Conservation (phyloP, 1,140 invertebrate genomes). For the Leptinotarsa defecta region DNA sequence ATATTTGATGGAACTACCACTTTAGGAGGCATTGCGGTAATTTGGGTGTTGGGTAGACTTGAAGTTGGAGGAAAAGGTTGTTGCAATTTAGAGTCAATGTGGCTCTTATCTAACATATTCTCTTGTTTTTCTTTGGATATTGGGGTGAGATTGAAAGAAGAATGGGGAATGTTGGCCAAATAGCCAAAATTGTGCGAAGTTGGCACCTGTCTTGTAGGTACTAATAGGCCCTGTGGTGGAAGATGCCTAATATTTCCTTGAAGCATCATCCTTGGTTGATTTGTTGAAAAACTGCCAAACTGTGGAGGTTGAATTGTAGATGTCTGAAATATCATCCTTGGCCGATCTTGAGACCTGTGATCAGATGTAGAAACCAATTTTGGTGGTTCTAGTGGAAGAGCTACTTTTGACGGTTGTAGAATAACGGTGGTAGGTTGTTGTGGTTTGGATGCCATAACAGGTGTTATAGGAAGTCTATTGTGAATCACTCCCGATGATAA, state of each 20-base stretch:
- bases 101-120: neutral
- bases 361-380: conserved; percentile 40
- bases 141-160: conserved; percentile 23
- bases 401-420: conserved; percentile 57
- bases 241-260: conserved; percentile 38
- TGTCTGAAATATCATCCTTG: conserved; percentile 45
- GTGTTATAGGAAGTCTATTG: conserved; percentile 59
- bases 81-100: neutral
- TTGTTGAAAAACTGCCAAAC: conserved; percentile 30
- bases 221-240: conserved; percentile 35
- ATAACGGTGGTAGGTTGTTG: conserved; percentile 58
- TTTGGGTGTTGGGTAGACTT: conserved; percentile 2
- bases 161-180: conserved; percentile 33
- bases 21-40: neutral
- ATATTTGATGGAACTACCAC: conserved; percentile 1
- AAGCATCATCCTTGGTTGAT: conserved; percentile 41
- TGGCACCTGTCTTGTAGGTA: conserved; percentile 37
- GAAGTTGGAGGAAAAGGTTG: conserved; percentile 11
- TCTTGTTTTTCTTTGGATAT: conserved; percentile 25
- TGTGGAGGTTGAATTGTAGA: conserved; percentile 32
- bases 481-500: conserved; percentile 33
- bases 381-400: conserved; percentile 45
- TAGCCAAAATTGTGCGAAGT: conserved; percentile 28
- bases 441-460: conserved; percentile 63
- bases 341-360: conserved; percentile 33